Evolutionary conservation across 2,888 invertebrate species (phyloP).

Genomic region (Tridacna gigas): DNA sequence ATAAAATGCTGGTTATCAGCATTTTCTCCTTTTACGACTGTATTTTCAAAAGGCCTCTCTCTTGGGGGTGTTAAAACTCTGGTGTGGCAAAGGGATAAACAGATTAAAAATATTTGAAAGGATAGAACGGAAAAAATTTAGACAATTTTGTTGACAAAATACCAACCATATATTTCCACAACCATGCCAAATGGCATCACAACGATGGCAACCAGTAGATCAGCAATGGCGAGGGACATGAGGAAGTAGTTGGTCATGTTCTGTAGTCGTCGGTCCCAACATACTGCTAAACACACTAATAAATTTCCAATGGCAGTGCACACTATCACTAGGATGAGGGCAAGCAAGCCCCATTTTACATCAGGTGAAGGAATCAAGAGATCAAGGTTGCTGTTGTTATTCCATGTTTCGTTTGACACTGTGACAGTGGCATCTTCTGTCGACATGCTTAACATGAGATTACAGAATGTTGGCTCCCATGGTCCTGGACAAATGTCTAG

Average conservation of each 20-base stretch:
- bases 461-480: no score
- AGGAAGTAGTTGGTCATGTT: slow-evolving; percentile 98
- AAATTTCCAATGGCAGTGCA: slow-evolving; percentile 96
- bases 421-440: slow-evolving; percentile 7
- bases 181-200: slow-evolving; percentile 98
- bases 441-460: slow-evolving; percentile 11
- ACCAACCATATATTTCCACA: slow-evolving; percentile 81
- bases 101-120: no score
- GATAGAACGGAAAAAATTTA: no score
- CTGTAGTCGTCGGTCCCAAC: slow-evolving; percentile 94
- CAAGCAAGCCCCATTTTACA: slow-evolving; percentile 78
- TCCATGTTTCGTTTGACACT: slow-evolving; percentile 15
- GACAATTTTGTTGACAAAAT: slow-evolving; percentile 7
- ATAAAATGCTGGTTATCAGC: background rate
- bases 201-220: slow-evolving; percentile 95
- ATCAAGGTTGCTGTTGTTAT: slow-evolving; percentile 18
- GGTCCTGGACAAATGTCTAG: no score
- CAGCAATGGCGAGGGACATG: slow-evolving; percentile 97
- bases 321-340: slow-evolving; percentile 92
- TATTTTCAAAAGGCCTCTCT: background rate
- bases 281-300: slow-evolving; percentile 96
- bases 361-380: background rate
- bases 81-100: background rate
- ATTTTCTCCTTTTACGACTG: background rate
- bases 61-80: background rate